These are phyloP conservation scores for Nemurella pictetii DNA, from an alignment of 2,888 invertebrate species.

Conservation along the genomic window DNA sequence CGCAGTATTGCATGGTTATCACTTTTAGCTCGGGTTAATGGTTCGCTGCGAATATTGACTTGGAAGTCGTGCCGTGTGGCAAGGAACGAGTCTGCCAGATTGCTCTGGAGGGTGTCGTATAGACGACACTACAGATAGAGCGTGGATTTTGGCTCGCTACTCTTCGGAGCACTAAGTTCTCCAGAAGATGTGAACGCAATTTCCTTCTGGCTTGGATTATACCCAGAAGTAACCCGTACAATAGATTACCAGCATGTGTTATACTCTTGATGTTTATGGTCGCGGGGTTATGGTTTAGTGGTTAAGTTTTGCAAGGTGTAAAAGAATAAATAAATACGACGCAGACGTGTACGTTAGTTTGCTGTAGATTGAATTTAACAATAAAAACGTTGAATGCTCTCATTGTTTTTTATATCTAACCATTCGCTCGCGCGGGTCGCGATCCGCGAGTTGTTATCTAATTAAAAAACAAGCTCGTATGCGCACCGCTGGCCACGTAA, in stretches of 20 bases:
- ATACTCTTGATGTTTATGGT: neutral
- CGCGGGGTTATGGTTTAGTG: neutral
- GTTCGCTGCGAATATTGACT: neutral
- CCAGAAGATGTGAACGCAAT: neutral
- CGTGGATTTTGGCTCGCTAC: neutral
- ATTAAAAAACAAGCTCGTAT: neutral
- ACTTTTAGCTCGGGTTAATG: neutral
- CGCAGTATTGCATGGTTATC: neutral
- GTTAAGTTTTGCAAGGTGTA: neutral
- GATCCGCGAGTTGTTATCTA: neutral
- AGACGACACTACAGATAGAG: neutral
- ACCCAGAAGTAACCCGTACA: neutral
- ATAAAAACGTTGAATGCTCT: neutral
- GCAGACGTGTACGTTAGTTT: neutral
- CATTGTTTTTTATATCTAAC: neutral
- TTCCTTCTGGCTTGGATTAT: neutral
- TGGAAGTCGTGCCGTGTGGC: neutral
- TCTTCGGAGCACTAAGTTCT: neutral
- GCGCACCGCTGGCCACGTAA: too few relatives aligned
- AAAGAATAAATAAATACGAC: neutral
- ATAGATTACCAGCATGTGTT: slow-evolving; percentile 20
- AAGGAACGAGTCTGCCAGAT: neutral
- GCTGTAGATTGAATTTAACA: too few relatives aligned
- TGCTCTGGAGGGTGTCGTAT: neutral
- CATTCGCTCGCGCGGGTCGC: neutral